These are phyloP conservation scores for Delphinus delphis DNA, from an alignment of 2,113 vertebrate species.

Conservation along the genomic window DNA sequence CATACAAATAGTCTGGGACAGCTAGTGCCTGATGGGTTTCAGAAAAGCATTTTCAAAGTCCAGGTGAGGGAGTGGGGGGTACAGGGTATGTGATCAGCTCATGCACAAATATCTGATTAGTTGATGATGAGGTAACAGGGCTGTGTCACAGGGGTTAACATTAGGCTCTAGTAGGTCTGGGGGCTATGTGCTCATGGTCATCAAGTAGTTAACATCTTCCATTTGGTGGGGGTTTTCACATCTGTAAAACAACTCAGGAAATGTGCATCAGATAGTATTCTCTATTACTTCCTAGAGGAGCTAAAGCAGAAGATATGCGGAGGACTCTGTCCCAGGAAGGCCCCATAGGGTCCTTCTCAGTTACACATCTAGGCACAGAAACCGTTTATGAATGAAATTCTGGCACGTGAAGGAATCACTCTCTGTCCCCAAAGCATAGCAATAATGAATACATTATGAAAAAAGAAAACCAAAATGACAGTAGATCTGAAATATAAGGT, in stretches of 20 bases:
- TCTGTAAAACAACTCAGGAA: neutral
- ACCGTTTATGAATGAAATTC: neutral
- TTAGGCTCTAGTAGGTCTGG: neutral
- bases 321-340: neutral
- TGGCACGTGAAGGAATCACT: neutral
- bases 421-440: neutral
- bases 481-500: neutral
- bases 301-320: neutral
- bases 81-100: neutral
- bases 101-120: neutral
- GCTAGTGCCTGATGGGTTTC: neutral
- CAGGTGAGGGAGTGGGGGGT: neutral
- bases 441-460: neutral
- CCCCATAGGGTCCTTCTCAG: neutral
- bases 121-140: neutral
- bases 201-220: neutral
- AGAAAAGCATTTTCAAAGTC: neutral
- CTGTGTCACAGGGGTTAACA: neutral
- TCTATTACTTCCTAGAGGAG: neutral
- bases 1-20: neutral
- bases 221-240: neutral
- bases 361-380: neutral
- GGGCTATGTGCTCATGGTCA: neutral
- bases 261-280: neutral
- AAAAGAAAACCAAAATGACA: neutral